Conservation (phyloP, 2,797 vertebrate genomes). For the Neopelma chrysocephalum region DNA sequence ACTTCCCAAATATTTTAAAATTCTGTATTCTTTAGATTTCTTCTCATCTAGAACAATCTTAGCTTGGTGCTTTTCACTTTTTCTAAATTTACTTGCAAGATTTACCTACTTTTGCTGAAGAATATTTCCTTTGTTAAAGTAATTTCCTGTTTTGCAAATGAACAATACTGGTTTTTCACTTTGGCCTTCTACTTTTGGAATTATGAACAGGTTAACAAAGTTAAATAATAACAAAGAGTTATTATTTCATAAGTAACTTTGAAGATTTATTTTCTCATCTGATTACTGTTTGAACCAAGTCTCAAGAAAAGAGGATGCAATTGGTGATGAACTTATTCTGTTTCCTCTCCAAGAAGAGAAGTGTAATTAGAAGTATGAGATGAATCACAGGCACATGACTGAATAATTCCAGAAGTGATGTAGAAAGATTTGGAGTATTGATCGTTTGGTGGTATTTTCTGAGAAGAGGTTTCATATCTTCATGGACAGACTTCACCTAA, state of each 20-base stretch:
- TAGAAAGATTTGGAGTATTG: background rate
- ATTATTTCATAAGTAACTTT: background rate
- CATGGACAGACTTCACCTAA: slow-evolving; percentile 21
- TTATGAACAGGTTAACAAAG: background rate
- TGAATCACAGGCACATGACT: background rate
- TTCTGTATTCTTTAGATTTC: background rate
- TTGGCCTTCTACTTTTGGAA: background rate
- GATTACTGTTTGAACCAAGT: background rate
- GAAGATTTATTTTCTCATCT: background rate
- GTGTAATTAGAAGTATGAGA: background rate
- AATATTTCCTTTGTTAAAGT: background rate
- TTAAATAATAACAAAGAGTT: too few relatives aligned
- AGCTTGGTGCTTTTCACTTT: background rate
- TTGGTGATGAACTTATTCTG: background rate
- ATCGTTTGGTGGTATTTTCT: background rate
- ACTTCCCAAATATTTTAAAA: background rate
- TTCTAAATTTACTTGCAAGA: background rate
- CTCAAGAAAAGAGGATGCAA: background rate
- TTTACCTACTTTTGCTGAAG: background rate
- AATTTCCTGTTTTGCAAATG: background rate
- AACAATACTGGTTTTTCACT: background rate
- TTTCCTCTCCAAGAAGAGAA: background rate
- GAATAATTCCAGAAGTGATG: background rate
- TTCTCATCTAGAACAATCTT: background rate
- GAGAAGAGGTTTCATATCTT: background rate